A percentile compares a stretch with the other conserved stretches of the same genome.
These are phyloP conservation scores for Apotomis turbidana DNA, from an alignment of 2,888 invertebrate species.

Conservation along the genomic window DNA sequence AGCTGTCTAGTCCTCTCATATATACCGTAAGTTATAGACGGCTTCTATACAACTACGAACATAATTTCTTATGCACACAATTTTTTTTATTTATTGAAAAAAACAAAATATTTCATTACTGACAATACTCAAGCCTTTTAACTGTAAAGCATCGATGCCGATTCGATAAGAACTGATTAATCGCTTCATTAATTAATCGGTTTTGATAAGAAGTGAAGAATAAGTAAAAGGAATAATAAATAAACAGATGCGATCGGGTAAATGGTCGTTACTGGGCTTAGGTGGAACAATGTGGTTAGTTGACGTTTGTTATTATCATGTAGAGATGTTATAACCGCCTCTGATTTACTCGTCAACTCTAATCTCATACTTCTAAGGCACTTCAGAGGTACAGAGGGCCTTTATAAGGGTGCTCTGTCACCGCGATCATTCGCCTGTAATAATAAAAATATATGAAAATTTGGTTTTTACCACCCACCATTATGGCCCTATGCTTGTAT, in stretches of 20 bases:
- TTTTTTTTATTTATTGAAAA: constrained; percentile 18
- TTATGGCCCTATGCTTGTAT: too few species aligned
- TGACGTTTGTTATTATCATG: constrained; percentile 32
- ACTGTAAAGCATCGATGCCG: constrained; percentile 54
- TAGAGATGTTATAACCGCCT: constrained; percentile 50
- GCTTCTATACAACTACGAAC: background rate
- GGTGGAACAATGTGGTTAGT: constrained; percentile 56
- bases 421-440: too few species aligned
- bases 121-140: constrained; percentile 17
- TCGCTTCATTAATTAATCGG: constrained; percentile 79
- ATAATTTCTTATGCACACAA: constrained; percentile 7
- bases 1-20: too few species aligned
- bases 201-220: constrained; percentile 66
- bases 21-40: background rate
- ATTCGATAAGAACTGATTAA: constrained; percentile 71
- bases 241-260: constrained; percentile 66
- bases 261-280: constrained; percentile 67
- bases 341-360: too few species aligned
- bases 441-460: too few species aligned
- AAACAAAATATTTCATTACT: constrained; percentile 23
- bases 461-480: too few species aligned
- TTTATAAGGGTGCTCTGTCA: too few species aligned
- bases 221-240: constrained; percentile 66
- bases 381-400: too few species aligned
- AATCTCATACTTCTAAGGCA: too few species aligned